Evolutionary conservation across 2,888 invertebrate genomes (phyloP).

Genomic region (Lumbricus terrestris): DNA sequence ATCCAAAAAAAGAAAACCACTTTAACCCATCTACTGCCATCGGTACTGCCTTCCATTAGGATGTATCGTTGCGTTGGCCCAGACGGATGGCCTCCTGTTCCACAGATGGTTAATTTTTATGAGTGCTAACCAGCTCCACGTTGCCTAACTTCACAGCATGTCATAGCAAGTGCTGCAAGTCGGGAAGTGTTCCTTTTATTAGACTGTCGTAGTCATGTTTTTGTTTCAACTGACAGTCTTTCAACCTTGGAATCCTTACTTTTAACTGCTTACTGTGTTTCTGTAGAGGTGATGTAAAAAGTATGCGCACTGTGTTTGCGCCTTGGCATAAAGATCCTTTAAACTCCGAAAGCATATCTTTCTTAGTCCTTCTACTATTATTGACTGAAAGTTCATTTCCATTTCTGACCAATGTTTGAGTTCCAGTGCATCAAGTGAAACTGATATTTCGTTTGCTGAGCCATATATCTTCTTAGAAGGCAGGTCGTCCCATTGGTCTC

Average conservation of each 20-base stretch:
- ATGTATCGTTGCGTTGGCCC: too few species aligned
- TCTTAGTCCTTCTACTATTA: not conserved
- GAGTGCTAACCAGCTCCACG: too few species aligned
- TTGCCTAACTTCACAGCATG: not conserved
- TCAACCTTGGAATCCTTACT: not conserved
- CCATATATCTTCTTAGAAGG: too few species aligned
- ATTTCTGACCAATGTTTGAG: not conserved
- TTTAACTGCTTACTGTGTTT: not conserved
- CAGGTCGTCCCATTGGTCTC: not conserved
- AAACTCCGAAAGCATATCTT: not conserved
- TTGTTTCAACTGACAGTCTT: not conserved
- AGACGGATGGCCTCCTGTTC: too few species aligned
- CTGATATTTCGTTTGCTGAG: too few species aligned
- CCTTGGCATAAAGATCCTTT: not conserved
- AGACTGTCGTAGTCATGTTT: not conserved
- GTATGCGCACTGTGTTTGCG: not conserved
- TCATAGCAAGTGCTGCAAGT: not conserved
- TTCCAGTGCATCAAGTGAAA: not conserved
- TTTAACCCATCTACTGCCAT: too few species aligned
- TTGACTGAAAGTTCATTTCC: not conserved
- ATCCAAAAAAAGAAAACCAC: too few species aligned
- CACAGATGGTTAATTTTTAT: too few species aligned
- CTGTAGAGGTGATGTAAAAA: not conserved
- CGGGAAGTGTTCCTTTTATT: not conserved
- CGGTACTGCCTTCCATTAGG: too few species aligned